phyloP scores from a whole-genome alignment of 2,113 vertebrate genomes.

The Orientallactaga bullata region DNA sequence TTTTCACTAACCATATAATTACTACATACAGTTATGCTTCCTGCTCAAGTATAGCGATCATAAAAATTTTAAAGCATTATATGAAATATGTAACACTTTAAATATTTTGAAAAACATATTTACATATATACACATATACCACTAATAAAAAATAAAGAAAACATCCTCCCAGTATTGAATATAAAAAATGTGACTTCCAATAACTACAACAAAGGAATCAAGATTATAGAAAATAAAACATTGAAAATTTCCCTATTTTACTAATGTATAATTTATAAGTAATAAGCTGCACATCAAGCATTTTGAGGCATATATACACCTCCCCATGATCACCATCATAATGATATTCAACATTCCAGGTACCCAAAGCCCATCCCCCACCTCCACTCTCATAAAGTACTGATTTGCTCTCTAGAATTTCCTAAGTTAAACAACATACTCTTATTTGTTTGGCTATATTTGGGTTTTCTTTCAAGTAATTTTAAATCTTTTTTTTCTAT shows the following conservation, averaged over 20 bases:
- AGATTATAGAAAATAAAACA: not conserved
- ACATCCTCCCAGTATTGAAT: not conserved
- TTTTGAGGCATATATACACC: not conserved
- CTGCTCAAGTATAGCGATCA: not conserved
- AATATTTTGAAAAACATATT: not conserved
- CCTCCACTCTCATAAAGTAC: fast-evolving
- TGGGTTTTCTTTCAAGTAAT: not conserved
- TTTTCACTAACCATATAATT: not conserved
- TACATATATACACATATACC: not conserved
- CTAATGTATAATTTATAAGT: not conserved
- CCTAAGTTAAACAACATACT: not conserved
- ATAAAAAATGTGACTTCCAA: not conserved
- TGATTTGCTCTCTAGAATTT: not conserved
- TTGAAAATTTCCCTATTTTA: not conserved
- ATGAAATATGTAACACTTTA: not conserved
- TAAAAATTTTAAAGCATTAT: not conserved
- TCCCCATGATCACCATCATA: too few relatives aligned
- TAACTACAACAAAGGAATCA: not conserved
- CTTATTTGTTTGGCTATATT: not conserved
- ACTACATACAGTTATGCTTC: not conserved
- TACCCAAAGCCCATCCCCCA: not conserved
- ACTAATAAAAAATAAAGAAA: slow-evolving; percentile 8
- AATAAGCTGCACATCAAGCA: not conserved
- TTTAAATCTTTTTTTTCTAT: not conserved
- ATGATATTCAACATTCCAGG: not conserved